Base-by-base conservation (phyloP, 2,888 invertebrate genomes). In the Muschampia plurimacula region DNA sequence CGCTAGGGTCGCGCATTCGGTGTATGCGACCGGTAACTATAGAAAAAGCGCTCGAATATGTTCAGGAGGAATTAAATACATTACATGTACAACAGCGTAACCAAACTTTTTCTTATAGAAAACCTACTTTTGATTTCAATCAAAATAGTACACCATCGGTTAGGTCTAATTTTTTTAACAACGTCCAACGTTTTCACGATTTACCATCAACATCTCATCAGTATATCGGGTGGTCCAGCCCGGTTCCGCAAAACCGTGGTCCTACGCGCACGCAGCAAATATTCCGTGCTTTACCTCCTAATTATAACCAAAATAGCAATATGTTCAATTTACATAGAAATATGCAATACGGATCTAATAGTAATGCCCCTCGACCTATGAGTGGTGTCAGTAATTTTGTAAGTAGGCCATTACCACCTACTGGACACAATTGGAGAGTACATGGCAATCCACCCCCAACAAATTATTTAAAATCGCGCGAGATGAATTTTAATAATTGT, bases 1-100 rank as follows among this genome's bases (percentile, higher is more conserved):
- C 78, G 2, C 46, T 78, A 39, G 75, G 76, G 0, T 77, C 73
- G 5, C 74, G 75, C 2, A 75, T 74, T 22, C 55, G 74, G 2
- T 77, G 78, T 39, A 77, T 78, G 77, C 49, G 76, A 15, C 76
- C 77, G 2, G 74, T 74, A 7, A 73, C 73, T 8, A 70, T 75
- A n/a, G 69, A 74, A 68, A 74, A 80, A 41, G 67, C 67, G 1
- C 22, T 67, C 2, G 67, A 67, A 57, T 69, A 13, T 12, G 68
- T 69, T 6, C 68, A 69, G 4, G 68, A 69, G 1, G 68, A 69
- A 8, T n/a, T 60, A 15, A 69, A 69, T 57, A 41, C 28, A 15
- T 13, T 60, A n/a, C 57, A 67, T n/a, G 6, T 57, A 39, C 57
- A 57, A n/a, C 41, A 57, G 9, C 12, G 49, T 13, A 55, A 41